Conservation (phyloP, 2,888 invertebrate species). For the Liposcelis brunnea region DNA sequence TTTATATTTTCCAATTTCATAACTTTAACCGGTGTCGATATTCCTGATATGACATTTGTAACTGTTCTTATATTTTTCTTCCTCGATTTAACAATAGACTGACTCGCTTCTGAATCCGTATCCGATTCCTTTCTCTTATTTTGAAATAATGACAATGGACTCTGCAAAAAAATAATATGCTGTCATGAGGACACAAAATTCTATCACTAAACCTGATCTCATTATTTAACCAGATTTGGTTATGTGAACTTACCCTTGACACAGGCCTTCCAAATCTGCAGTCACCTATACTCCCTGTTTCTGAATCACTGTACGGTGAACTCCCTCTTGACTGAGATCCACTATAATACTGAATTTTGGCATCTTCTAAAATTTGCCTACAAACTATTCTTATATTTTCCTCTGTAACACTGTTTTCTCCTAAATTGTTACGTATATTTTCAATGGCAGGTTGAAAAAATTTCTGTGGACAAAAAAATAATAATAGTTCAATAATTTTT, state of each 20-base stretch:
- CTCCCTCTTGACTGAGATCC: constrained; percentile 30
- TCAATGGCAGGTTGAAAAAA: constrained; percentile 64
- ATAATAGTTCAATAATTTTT: too few relatives aligned
- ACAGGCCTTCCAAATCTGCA: constrained; percentile 26
- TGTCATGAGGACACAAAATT: too few relatives aligned
- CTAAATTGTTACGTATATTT: constrained; percentile 58
- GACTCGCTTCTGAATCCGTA: constrained; percentile 40
- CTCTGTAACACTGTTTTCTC: constrained; percentile 36
- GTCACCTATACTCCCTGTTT: constrained; percentile 33
- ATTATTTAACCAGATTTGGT: too few relatives aligned
- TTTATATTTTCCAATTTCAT: constrained; percentile 16
- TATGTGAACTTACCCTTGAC: too few relatives aligned
- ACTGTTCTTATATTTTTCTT: constrained; percentile 22
- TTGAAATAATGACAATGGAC: constrained; percentile 21
- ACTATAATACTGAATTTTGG: constrained; percentile 47
- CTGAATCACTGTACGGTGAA: constrained; percentile 36
- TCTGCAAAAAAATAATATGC: constrained; percentile 32
- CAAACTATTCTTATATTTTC: constrained; percentile 44
- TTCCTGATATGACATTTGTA: constrained; percentile 20
- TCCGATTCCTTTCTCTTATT: constrained; percentile 47
- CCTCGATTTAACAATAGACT: constrained; percentile 24
- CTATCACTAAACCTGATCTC: too few relatives aligned
- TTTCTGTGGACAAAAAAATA: constrained; percentile 36
- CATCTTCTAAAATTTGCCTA: constrained; percentile 61
- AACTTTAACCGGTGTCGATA: constrained; percentile 5